Evolutionary conservation across 1,140 invertebrate species (phyloP), one percentile per base, ranked within the genome.

Genomic region (Nasonia giraulti): DNA sequence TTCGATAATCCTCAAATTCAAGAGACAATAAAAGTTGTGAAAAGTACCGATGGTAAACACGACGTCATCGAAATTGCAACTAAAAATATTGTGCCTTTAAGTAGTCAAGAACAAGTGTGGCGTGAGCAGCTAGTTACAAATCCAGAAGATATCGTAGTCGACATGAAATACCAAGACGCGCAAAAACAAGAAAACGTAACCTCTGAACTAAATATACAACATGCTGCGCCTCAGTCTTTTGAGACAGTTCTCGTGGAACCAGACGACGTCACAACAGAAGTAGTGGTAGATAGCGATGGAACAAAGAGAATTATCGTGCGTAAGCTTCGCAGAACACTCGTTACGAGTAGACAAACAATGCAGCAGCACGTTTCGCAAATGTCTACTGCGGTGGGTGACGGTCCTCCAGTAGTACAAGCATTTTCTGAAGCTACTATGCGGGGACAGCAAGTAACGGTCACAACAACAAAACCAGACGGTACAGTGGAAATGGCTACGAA

Each of bases 41-140:
- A 96, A 91, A 95, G 93, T 12, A 93, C 94, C 12, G 94, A 94
- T 76, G 95, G 94, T 81, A 95, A 95, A 33, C 94, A 96, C 89
- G 96, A 97, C 90, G 96, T 96, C 0, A 96, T 97, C 87, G 95
- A 96, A 92, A 96, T 97, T 85, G 95, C 96, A 11, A 96, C 96
- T 14, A 95, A 94, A 87, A 93, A 93, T 75, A 79, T 93, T 55
- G 94, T 94, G 5, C 93, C 95, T 69, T 84, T 91, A 0, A 88
- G 92, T 86, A 91, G 93, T 33, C 92, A 94, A 77, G 93, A 94
- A 74, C 75, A 87, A 40, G 66, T 80, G 4, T 55, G 80, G 50
- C 69, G 86, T 8, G 87, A 88, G 10, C 83, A 86, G 33, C 69
- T 47, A 20, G 44, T 33, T 17, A 40, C 55, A 8, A 83, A 87